Percentiles rank a stretch among this genome's conserved stretches.
Conservation (phyloP, 2,888 invertebrate genomes). For the Malthinus seriepunctatus region DNA sequence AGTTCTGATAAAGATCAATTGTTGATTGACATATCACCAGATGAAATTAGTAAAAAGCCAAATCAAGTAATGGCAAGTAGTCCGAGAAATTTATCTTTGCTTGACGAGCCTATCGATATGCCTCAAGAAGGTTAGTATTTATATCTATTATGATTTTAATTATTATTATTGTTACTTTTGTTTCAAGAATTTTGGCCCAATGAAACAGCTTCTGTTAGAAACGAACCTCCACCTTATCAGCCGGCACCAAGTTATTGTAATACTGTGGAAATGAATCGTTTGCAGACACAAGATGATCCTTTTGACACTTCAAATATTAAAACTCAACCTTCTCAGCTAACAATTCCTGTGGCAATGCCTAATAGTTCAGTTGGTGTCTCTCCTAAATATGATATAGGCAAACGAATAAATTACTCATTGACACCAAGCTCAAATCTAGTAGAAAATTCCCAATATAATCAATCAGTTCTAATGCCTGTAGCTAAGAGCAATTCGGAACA, state of each 20-base stretch:
- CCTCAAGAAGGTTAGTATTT: slow-evolving; percentile 58
- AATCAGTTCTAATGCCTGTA: not conserved
- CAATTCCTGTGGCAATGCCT: slow-evolving; percentile 14
- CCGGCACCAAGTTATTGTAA: slow-evolving; percentile 58
- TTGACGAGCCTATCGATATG: slow-evolving; percentile 77
- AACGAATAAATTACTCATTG: too few species aligned
- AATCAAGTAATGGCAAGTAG: slow-evolving; percentile 23
- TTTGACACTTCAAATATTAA: slow-evolving; percentile 64
- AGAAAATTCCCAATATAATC: not conserved
- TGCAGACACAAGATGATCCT: slow-evolving; percentile 58
- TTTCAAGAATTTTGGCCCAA: slow-evolving; percentile 28
- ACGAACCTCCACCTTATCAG: slow-evolving; percentile 55
- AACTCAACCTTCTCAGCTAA: not conserved
- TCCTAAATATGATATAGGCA: not conserved
- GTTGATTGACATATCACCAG: slow-evolving; percentile 74
- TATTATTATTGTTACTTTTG: not conserved
- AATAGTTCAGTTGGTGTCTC: slow-evolving; percentile 29
- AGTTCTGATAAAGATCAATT: slow-evolving; percentile 66
- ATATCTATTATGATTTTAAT: not conserved
- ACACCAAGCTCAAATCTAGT: too few species aligned
- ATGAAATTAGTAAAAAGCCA: slow-evolving; percentile 45
- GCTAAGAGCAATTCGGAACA: not conserved
- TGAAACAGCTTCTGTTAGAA: slow-evolving; percentile 20
- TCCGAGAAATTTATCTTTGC: slow-evolving; percentile 57
- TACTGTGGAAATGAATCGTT: slow-evolving; percentile 48